These are phyloP conservation scores for Chionis minor DNA, from an alignment of 2,113 vertebrate species.

Conservation along the genomic window DNA sequence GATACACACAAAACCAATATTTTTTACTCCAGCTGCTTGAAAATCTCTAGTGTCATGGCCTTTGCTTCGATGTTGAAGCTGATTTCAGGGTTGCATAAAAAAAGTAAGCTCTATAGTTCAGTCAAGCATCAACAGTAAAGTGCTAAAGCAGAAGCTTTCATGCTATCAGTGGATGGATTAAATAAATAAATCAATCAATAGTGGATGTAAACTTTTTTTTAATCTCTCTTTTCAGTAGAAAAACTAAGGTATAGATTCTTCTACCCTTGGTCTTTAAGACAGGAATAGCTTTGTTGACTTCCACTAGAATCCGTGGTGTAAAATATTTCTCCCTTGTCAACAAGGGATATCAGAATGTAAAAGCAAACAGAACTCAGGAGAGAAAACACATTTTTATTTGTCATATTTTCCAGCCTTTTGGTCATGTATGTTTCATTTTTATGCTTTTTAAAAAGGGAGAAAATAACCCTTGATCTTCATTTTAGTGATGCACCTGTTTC, in stretches of 20 bases:
- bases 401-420: not conserved
- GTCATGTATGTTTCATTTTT: not conserved
- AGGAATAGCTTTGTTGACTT: not conserved
- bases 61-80: constrained; percentile 43
- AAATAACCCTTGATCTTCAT: not conserved
- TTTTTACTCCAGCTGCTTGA: constrained; percentile 48
- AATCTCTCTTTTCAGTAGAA: constrained; percentile 4
- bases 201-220: constrained; percentile 36
- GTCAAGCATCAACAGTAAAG: constrained; percentile 42
- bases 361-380: not conserved
- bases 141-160: constrained; percentile 53
- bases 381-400: not conserved
- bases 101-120: constrained; percentile 42
- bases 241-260: not conserved
- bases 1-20: constrained; percentile 58
- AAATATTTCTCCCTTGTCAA: not conserved
- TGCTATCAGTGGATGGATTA: constrained; percentile 23
- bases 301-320: not conserved
- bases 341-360: not conserved
- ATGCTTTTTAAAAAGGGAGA: not conserved
- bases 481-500: not conserved
- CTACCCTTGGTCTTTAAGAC: not conserved
- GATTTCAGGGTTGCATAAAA: constrained; percentile 54
- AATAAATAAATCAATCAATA: constrained; percentile 60
- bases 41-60: constrained; percentile 48